Percentiles rank a stretch among this genome's conserved stretches.
phyloP scores from a whole-genome alignment of 2,797 vertebrate species.

The Streptopelia turtur region DNA sequence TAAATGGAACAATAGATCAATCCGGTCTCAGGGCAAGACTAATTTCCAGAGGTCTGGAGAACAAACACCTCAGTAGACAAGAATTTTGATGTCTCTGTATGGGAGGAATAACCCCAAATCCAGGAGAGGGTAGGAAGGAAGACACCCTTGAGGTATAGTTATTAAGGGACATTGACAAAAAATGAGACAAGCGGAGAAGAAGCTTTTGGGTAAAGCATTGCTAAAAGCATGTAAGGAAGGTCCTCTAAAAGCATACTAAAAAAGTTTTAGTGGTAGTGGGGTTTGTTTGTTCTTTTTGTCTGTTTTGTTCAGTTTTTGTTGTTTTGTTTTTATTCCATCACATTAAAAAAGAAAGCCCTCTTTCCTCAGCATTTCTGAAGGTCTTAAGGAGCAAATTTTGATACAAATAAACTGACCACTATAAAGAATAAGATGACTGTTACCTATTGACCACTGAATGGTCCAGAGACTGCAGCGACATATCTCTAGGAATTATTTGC shows the following conservation, averaged over 20 bases:
- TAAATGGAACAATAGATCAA: not conserved
- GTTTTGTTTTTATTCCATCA: not conserved
- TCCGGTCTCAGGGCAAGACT: not conserved
- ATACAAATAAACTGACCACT: not conserved
- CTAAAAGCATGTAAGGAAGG: not conserved
- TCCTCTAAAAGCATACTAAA: not conserved
- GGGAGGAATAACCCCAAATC: not conserved
- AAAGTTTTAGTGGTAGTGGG: not conserved
- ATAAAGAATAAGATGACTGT: not conserved
- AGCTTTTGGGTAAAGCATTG: not conserved
- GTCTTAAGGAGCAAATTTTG: not conserved
- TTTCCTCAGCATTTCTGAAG: not conserved
- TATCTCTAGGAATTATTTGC: not conserved
- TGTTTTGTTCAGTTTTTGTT: not conserved
- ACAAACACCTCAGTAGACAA: not conserved
- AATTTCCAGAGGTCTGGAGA: constrained; percentile 13
- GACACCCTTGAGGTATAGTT: not conserved
- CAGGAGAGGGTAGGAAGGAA: not conserved
- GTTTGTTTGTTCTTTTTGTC: no score
- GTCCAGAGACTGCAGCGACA: not conserved
- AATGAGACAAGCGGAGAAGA: not conserved
- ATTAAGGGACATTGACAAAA: not conserved
- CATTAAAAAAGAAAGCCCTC: not conserved
- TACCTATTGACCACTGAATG: not conserved
- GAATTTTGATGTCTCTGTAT: not conserved